A percentile compares a stretch with the other conserved stretches of the same genome.
Conservation (phyloP, 2,113 vertebrate species). For the Gymnobelideus leadbeateri region DNA sequence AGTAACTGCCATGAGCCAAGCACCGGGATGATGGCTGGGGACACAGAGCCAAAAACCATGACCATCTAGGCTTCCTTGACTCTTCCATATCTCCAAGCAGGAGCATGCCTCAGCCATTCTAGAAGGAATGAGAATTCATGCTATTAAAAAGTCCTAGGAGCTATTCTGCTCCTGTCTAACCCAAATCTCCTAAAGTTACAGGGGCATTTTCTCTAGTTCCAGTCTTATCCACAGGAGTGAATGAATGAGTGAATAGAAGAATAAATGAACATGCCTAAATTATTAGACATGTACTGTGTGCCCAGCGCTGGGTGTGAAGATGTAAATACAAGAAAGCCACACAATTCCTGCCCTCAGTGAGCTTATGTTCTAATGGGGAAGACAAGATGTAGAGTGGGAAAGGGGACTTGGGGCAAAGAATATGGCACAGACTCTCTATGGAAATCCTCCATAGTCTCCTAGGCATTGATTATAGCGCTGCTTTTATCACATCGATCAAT, state of each 20-base stretch:
- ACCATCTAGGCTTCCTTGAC: neutral
- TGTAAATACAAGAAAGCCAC: no score
- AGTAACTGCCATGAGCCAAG: neutral
- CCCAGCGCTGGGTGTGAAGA: no score
- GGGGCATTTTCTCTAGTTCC: conserved; percentile 3
- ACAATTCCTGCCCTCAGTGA: no score
- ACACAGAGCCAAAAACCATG: neutral
- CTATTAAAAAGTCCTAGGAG: neutral
- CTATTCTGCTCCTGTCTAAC: neutral
- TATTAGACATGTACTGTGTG: neutral
- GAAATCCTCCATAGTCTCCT: neutral
- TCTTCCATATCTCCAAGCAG: conserved; percentile 28
- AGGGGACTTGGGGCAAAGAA: no score
- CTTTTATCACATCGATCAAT: neutral
- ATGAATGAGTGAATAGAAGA: neutral
- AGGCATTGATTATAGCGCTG: neutral
- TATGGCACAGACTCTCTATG: no score
- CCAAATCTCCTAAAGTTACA: neutral
- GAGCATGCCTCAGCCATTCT: neutral
- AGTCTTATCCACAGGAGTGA: neutral
- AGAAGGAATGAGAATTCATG: neutral
- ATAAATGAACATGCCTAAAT: neutral
- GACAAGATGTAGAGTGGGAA: no score
- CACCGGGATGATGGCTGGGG: neutral
- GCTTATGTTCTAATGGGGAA: no score